Evolutionary conservation across 2,113 vertebrate genomes (phyloP), one percentile per base, ranked within the genome.

Genomic region (Campylomormyrus tamandua): DNA sequence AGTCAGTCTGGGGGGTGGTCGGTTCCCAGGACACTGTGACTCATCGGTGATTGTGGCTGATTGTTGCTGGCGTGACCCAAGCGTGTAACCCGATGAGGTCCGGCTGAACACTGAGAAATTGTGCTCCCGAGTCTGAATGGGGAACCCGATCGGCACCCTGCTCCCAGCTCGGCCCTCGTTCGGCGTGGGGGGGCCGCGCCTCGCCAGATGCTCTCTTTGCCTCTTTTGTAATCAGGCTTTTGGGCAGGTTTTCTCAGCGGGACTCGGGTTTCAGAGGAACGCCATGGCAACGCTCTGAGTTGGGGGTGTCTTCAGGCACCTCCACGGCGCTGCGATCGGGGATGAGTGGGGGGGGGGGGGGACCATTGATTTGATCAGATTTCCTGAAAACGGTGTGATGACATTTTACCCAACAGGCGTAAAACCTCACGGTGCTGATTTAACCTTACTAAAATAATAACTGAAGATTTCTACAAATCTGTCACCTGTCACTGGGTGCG

Each of bases 51-150:
- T 87, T 87, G 50, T 31, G 27, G 17, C 86, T 50, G 27, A 56
- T 53, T 52, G 74, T 42, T 31, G 45, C 35, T n/a, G 52, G 19
- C 13, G 39, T 42, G 89, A 62, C 39, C 52, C 11, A 45, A 80
- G 10, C 3, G 42, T 19, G 89, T 87, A 90, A 90, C 62, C 89
- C 24, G 66, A 90, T 48, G 53, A 35, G 21, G 21, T 74, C 21
- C 4, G 10, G 45, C 50, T 6, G 24, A 39, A 74, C 85, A 87
- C 62, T 27, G 48, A 45, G 62, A 49, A 48, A 74, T 87, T 90
- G 84, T 87, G 56, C 31, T 87, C 17, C 19, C 46, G 46, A 84
- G 39, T 53, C 52, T 58, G 70, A 87, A 39, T 62, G 85, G 50
- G 85, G 27, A 87, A 80, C 49, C 48, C n/a, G 84, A 87, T 35